Percentiles rank a stretch among this genome's conserved stretches.
Conservation (phyloP, 1,140 invertebrate genomes). For the Epicauta chinensis region DNA sequence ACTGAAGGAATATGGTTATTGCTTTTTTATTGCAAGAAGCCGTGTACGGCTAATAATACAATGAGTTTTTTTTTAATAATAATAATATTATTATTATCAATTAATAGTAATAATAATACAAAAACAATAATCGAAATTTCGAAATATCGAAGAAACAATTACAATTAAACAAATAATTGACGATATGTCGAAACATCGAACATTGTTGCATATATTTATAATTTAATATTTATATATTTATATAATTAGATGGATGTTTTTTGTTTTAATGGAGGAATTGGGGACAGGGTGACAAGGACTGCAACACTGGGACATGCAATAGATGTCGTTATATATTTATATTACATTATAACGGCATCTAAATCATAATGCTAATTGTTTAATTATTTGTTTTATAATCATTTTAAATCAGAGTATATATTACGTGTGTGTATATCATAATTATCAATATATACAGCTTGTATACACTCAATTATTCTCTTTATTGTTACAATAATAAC, state of each 20-base stretch:
- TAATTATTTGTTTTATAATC: conserved; percentile 8
- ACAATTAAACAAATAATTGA: no score
- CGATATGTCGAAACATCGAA: conserved; percentile 18
- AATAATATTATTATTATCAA: no score
- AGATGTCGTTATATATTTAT: conserved; percentile 28
- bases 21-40: conserved; percentile 49
- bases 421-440: conserved; percentile 38
- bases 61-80: conserved; percentile 16
- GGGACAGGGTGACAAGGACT: conserved; percentile 13
- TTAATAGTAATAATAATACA: no score
- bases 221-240: not conserved
- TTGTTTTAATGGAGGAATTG: conserved; percentile 6
- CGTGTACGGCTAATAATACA: conserved; percentile 37
- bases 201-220: not conserved
- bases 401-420: conserved; percentile 40
- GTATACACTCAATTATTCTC: conserved; percentile 40
- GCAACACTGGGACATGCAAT: conserved; percentile 37
- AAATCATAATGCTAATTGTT: conserved; percentile 14
- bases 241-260: not conserved
- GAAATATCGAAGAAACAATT: no score
- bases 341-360: conserved; percentile 37
- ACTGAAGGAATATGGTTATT: conserved; percentile 49
- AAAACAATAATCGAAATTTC: no score
- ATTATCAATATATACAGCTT: conserved; percentile 43
- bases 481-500: no score